Evolutionary conservation across 2,113 vertebrate species (phyloP).

Genomic region (Hippocampus guttulatus): DNA sequence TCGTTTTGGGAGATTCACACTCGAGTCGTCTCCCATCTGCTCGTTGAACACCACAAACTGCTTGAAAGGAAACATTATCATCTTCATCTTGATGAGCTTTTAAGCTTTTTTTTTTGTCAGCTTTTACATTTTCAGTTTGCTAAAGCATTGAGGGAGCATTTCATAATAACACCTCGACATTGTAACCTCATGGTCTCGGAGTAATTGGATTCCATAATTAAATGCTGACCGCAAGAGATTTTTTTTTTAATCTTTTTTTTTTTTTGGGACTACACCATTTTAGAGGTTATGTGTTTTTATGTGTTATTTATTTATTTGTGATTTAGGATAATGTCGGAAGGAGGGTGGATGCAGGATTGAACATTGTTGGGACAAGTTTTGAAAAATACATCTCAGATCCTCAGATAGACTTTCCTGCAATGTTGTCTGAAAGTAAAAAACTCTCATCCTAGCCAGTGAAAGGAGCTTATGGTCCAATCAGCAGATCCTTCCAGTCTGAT

Average conservation of each 20-base stretch:
- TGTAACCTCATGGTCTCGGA: constrained; percentile 3
- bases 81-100: constrained; percentile 17
- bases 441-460: constrained; percentile 3
- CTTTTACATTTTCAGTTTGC: background rate
- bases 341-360: background rate
- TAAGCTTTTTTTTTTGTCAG: background rate
- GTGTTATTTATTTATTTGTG: too few relatives aligned
- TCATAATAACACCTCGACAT: constrained; percentile 10
- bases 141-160: background rate
- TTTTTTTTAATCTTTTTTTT: background rate
- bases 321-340: background rate
- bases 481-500: constrained; percentile 39
- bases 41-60: constrained; percentile 42
- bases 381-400: background rate
- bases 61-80: constrained; percentile 28
- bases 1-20: constrained; percentile 38
- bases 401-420: background rate
- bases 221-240: constrained; percentile 10
- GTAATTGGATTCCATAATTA: constrained; percentile 24
- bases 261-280: background rate
- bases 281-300: background rate
- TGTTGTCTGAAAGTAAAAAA: background rate
- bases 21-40: constrained; percentile 52
- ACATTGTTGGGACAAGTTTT: background rate
- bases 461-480: constrained; percentile 39